Evolutionary conservation across 2,888 invertebrate species (phyloP).

Genomic region (Crepidodera aurea): DNA sequence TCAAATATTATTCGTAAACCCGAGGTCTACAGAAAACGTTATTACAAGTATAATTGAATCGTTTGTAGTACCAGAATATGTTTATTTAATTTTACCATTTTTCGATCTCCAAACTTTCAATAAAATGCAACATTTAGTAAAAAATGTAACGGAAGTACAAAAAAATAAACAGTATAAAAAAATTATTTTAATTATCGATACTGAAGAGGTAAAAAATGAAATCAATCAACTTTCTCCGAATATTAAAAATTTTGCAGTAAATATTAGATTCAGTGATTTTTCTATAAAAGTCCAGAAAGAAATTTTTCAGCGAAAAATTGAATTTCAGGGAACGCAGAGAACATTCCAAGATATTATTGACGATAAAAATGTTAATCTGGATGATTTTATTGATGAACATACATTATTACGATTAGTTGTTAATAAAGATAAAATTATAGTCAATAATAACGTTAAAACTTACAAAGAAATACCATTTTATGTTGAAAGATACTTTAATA

Average conservation of each 20-base stretch:
- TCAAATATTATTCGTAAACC: background rate
- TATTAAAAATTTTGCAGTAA: background rate
- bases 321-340: background rate
- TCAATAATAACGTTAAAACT: background rate
- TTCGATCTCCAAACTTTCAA: background rate
- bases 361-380: background rate
- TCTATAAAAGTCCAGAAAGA: background rate
- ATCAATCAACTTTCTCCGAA: background rate
- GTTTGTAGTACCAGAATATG: background rate
- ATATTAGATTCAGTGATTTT: conserved; percentile 1
- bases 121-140: background rate
- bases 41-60: background rate
- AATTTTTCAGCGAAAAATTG: background rate
- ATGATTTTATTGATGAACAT: background rate
- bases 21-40: background rate
- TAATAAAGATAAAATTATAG: background rate
- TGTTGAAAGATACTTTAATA: background rate
- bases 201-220: background rate
- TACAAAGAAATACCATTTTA: background rate
- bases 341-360: background rate
- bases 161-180: background rate
- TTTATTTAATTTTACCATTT: background rate
- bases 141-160: background rate
- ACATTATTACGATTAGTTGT: background rate
- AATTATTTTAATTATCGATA: background rate